These are phyloP conservation scores for Agonopterix subpropinquella DNA, from an alignment of 2,888 invertebrate species.

Conservation along the genomic window DNA sequence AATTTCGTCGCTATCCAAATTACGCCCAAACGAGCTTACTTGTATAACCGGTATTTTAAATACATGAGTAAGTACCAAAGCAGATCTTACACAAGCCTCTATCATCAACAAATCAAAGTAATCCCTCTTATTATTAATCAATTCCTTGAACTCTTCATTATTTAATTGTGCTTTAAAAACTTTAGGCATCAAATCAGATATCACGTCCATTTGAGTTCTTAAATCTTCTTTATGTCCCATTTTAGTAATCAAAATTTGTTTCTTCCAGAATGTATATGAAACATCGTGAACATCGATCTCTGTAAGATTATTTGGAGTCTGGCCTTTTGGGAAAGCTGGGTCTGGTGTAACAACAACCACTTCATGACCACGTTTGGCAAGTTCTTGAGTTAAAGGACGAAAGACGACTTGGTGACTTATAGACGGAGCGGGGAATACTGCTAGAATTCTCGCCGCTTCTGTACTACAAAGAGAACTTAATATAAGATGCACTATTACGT, in stretches of 20 bases:
- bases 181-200: too few species aligned
- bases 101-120: neutral
- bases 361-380: slow-evolving; percentile 59
- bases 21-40: neutral
- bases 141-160: slow-evolving; percentile 16
- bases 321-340: slow-evolving; percentile 35
- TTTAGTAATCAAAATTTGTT: too few species aligned
- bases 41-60: neutral
- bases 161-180: slow-evolving; percentile 17
- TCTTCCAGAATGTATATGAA: slow-evolving; percentile 26
- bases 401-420: slow-evolving; percentile 63
- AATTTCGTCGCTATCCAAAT: neutral
- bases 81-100: neutral
- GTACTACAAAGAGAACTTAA: too few species aligned
- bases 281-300: slow-evolving; percentile 48
- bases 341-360: slow-evolving; percentile 53
- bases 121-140: neutral
- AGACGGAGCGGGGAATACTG: slow-evolving; percentile 16
- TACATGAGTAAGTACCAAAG: neutral
- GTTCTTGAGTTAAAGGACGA: slow-evolving; percentile 41
- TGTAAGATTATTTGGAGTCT: slow-evolving; percentile 37
- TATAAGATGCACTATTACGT: too few species aligned
- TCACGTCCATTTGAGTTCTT: too few species aligned
- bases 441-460: too few species aligned
- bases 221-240: too few species aligned